A percentile compares a stretch with the other conserved stretches of the same genome.
Conservation (phyloP, 2,113 vertebrate genomes). For the Petaurus breviceps region DNA sequence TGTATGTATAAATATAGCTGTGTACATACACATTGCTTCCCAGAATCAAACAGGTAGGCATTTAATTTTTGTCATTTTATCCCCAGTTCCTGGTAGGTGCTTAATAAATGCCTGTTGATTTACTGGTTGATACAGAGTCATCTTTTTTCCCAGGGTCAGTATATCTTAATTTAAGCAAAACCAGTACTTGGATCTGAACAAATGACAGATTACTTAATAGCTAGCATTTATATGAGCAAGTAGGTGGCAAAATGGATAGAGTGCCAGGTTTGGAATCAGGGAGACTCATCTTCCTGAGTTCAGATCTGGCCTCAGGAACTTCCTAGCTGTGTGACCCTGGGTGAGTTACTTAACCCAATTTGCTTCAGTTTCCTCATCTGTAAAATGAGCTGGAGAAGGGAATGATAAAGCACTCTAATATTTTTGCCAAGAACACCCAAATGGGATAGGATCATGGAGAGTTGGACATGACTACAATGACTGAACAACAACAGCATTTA, state of each 20-base stretch:
- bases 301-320: too few species aligned
- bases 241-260: background rate
- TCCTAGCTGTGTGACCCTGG: too few species aligned
- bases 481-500: too few species aligned
- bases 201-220: background rate
- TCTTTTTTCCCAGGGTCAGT: background rate
- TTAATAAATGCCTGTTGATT: background rate
- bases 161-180: background rate
- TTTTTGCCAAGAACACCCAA: too few species aligned
- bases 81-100: background rate
- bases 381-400: too few species aligned
- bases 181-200: background rate
- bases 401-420: too few species aligned
- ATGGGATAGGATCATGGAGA: too few species aligned
- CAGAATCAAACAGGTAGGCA: background rate
- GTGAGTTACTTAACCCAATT: too few species aligned
- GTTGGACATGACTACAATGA: too few species aligned
- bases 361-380: too few species aligned
- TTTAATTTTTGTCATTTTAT: background rate
- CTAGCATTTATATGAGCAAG: background rate
- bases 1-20: background rate
- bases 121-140: background rate
- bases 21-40: background rate
- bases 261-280: background rate
- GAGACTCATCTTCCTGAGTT: background rate